Percentiles rank a stretch among this genome's conserved stretches.
Conservation (phyloP, 2,113 vertebrate species). For the Siniperca knerii region DNA sequence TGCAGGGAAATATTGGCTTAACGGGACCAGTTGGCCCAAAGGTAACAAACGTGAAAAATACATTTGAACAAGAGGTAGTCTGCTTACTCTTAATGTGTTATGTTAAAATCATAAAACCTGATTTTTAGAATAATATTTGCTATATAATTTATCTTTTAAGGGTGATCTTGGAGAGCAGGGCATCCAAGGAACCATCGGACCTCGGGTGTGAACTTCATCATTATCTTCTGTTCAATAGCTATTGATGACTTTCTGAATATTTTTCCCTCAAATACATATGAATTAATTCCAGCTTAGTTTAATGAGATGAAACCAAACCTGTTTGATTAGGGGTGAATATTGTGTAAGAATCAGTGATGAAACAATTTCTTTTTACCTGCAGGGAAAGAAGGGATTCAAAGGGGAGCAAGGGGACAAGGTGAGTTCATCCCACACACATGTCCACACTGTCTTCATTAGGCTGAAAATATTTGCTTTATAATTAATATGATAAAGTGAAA, state of each 20-base stretch:
- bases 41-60: conserved; percentile 69
- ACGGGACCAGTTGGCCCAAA: conserved; percentile 85
- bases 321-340: conserved; percentile 1
- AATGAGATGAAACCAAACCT: conserved; percentile 19
- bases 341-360: conserved; percentile 37
- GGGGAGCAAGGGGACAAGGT: conserved; percentile 89
- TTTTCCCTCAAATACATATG: conserved; percentile 32
- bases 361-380: conserved; percentile 61
- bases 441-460: conserved; percentile 12
- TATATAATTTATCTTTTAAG: conserved; percentile 67
- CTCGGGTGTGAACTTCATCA: conserved; percentile 74
- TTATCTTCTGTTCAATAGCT: conserved; percentile 20
- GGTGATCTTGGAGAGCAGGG: conserved; percentile 83
- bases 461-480: background rate
- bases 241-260: conserved; percentile 15
- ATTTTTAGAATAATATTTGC: background rate
- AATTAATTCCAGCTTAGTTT: conserved; percentile 14
- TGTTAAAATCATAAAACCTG: background rate
- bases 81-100: background rate
- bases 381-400: conserved; percentile 89
- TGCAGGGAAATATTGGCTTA: conserved; percentile 85
- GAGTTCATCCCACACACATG: conserved; percentile 47
- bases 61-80: background rate
- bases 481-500: background rate
- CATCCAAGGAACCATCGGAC: conserved; percentile 78